These are phyloP conservation scores for Rana temporaria DNA, from an alignment of 2,113 vertebrate species.

Conservation along the genomic window DNA sequence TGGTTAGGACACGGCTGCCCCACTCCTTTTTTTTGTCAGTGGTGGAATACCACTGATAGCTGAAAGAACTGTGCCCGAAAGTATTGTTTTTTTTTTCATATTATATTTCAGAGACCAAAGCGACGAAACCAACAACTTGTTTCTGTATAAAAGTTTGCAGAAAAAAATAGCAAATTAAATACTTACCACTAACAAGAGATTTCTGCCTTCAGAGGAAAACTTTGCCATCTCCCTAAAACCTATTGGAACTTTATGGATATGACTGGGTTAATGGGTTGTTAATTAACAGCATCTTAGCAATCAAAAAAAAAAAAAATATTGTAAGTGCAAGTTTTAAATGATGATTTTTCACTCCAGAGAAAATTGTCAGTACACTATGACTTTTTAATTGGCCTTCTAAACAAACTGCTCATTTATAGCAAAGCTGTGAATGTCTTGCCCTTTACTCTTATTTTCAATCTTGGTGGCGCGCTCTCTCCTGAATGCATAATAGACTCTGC, in stretches of 20 bases:
- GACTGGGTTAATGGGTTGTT: neutral
- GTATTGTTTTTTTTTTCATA: too few relatives aligned
- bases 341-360: conserved; percentile 10
- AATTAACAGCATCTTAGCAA: neutral
- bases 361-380: neutral
- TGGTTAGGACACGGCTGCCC: too few relatives aligned
- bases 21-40: too few relatives aligned
- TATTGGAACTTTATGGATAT: neutral
- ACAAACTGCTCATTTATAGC: conserved; percentile 39
- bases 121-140: too few relatives aligned
- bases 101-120: too few relatives aligned
- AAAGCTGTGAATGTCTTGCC: conserved; percentile 34
- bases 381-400: conserved; percentile 37
- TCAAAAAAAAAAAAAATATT: neutral
- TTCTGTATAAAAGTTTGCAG: too few relatives aligned
- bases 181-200: too few relatives aligned
- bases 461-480: neutral
- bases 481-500: conserved; percentile 18
- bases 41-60: too few relatives aligned
- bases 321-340: neutral
- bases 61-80: too few relatives aligned
- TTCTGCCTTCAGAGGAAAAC: too few relatives aligned
- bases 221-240: too few relatives aligned
- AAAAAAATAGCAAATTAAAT: too few relatives aligned
- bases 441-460: conserved; percentile 48